phyloP scores from a whole-genome alignment of 1,140 invertebrate species.

The Diploscapter pachys region DNA sequence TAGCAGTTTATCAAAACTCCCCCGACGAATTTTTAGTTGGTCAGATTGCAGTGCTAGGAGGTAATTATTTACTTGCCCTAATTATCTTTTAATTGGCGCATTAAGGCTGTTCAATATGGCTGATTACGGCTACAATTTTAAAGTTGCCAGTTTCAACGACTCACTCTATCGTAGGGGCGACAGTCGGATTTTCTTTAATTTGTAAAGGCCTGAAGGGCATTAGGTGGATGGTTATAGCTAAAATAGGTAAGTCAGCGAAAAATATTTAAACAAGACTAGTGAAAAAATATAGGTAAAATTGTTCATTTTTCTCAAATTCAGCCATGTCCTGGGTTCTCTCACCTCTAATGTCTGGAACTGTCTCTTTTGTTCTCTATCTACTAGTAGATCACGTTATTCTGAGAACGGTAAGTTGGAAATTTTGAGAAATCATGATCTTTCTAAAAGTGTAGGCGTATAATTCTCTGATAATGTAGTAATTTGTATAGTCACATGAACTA shows the following conservation, averaged over 20 bases:
- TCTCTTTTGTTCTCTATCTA: conserved; percentile 78
- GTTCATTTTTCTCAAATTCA: conserved; percentile 55
- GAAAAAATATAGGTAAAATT: neutral
- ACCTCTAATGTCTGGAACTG: conserved; percentile 80
- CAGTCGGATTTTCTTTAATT: conserved; percentile 88
- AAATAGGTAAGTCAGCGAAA: conserved; percentile 68
- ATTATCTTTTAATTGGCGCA: conserved; percentile 60
- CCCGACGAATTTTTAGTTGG: conserved; percentile 47
- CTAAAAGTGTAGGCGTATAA: neutral
- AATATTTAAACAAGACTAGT: conserved; percentile 50
- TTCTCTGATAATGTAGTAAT: conserved; percentile 34
- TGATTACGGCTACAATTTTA: conserved; percentile 84
- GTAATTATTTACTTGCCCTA: conserved; percentile 64
- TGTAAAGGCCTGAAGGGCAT: conserved; percentile 78
- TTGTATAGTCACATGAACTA: too few relatives aligned
- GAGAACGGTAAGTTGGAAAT: conserved; percentile 44
- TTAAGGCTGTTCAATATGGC: conserved; percentile 71
- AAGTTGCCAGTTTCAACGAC: conserved; percentile 86
- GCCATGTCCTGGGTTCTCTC: conserved; percentile 96
- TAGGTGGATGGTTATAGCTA: conserved; percentile 74
- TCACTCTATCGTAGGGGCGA: conserved; percentile 93
- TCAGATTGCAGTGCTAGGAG: conserved; percentile 43
- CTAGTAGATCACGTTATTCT: conserved; percentile 74
- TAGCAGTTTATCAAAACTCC: conserved; percentile 45
- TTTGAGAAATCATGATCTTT: neutral